These are phyloP conservation scores for Dryocosmus kuriphilus DNA, from an alignment of 2,888 invertebrate genomes.

Conservation along the genomic window DNA sequence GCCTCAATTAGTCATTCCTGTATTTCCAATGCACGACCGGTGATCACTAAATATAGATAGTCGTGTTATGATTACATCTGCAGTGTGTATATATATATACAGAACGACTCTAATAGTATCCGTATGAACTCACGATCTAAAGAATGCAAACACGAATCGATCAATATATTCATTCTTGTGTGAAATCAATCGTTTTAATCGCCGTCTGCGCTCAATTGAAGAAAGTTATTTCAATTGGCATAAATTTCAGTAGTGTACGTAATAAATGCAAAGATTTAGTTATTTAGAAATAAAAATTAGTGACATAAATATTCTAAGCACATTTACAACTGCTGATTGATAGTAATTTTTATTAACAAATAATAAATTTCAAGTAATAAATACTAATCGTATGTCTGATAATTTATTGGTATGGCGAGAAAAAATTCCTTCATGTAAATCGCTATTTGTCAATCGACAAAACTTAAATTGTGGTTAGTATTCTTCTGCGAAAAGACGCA, in stretches of 20 bases:
- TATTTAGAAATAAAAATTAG: not conserved
- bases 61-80: not conserved
- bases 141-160: not conserved
- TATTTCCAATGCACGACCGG: not conserved
- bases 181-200: conserved; percentile 15
- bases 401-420: no score
- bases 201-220: not conserved
- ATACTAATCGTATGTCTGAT: not conserved
- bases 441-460: conserved; percentile 42
- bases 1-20: conserved; percentile 27
- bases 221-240: not conserved
- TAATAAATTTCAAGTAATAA: not conserved
- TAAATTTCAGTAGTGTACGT: not conserved
- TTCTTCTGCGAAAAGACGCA: not conserved
- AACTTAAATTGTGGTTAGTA: not conserved
- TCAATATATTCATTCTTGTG: conserved; percentile 8
- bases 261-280: not conserved
- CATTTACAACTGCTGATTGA: no score
- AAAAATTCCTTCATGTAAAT: not conserved
- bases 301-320: not conserved
- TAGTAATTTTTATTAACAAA: no score
- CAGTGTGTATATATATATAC: not conserved
- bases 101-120: not conserved
- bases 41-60: conserved; percentile 13
- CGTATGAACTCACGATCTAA: not conserved